Conservation (phyloP, 2,888 invertebrate genomes). For the Callosobruchus maculatus region DNA sequence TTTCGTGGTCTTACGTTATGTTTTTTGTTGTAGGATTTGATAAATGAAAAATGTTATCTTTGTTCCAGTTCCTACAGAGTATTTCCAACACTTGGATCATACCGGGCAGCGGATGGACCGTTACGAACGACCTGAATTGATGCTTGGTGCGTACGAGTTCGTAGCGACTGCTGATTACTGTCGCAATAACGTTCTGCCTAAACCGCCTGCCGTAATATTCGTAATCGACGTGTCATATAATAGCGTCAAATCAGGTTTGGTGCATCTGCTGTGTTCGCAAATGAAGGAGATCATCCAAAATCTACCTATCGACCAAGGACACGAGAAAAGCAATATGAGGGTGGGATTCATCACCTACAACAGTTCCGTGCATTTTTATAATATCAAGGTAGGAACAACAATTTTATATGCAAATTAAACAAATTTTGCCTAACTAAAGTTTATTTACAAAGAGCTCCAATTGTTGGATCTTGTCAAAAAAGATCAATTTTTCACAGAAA, state of each 20-base stretch:
- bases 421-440: no score
- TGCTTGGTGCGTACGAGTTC: slow-evolving; percentile 94
- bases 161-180: slow-evolving; percentile 97
- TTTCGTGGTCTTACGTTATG: no score
- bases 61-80: slow-evolving; percentile 77
- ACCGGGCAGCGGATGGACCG: slow-evolving; percentile 84
- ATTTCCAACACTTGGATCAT: slow-evolving; percentile 93
- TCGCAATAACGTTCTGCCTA: slow-evolving; percentile 75
- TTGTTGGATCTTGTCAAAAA: no score
- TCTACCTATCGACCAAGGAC: slow-evolving; percentile 78
- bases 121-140: slow-evolving; percentile 86
- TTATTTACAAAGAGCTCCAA: no score
- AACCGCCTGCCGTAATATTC: slow-evolving; percentile 93
- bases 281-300: slow-evolving; percentile 76
- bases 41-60: neutral
- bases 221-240: slow-evolving; percentile 98
- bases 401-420: no score
- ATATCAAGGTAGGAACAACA: slow-evolving; percentile 67
- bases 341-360: slow-evolving; percentile 98
- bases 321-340: slow-evolving; percentile 68
- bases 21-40: no score
- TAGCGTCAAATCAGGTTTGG: slow-evolving; percentile 87
- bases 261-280: slow-evolving; percentile 82
- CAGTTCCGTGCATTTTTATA: slow-evolving; percentile 91
- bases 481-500: no score